Percentiles rank a stretch among this genome's conserved stretches.
Evolutionary conservation across 2,797 vertebrate species (phyloP).

Genomic region (Pristis pectinata): DNA sequence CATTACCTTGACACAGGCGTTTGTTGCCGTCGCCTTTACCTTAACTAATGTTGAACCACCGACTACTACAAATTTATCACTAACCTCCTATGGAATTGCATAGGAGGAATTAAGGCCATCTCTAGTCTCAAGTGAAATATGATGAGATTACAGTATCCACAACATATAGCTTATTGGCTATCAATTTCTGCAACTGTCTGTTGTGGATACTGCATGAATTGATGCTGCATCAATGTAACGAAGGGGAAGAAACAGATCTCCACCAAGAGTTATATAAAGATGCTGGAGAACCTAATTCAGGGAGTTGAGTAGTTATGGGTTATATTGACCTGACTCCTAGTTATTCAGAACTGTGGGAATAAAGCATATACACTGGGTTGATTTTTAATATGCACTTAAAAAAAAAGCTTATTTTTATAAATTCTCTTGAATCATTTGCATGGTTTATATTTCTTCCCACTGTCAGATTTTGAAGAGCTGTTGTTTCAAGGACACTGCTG

Average conservation of each 20-base stretch:
- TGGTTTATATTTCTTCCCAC: slow-evolving; percentile 39
- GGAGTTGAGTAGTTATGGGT: not conserved
- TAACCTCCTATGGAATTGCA: not conserved
- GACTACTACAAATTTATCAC: not conserved
- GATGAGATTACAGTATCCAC: not conserved
- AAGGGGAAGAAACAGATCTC: too few relatives aligned
- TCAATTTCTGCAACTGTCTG: too few relatives aligned
- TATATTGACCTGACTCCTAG: not conserved
- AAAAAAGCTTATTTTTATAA: not conserved
- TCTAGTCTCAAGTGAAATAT: not conserved
- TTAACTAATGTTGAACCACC: not conserved
- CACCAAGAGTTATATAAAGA: not conserved
- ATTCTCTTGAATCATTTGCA: slow-evolving; percentile 19
- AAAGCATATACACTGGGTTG: not conserved
- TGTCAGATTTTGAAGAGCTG: slow-evolving; percentile 54
- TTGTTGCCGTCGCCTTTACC: not conserved
- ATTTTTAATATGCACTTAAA: not conserved
- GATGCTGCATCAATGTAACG: not conserved
- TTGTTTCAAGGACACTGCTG: slow-evolving; percentile 46
- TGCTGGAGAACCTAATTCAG: not conserved
- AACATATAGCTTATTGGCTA: not conserved
- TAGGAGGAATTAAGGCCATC: too few relatives aligned
- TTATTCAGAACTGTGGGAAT: not conserved
- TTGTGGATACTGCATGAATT: too few relatives aligned
- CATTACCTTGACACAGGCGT: not conserved